phyloP scores from a whole-genome alignment of 1,140 invertebrate genomes.

The Diuraphis noxia region DNA sequence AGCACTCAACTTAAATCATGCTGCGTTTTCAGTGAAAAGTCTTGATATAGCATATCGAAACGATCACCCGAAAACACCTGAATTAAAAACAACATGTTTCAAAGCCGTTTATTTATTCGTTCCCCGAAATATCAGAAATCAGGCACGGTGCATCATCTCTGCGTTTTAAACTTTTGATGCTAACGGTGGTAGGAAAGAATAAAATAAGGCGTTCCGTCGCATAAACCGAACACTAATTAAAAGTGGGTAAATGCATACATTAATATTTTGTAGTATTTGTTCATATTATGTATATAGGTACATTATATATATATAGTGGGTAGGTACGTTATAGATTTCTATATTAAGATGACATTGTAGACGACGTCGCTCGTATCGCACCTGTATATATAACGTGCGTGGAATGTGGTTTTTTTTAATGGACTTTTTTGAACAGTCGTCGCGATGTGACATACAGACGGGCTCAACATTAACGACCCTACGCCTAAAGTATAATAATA shows the following conservation, averaged over 20 bases:
- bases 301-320: background rate
- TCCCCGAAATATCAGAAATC: background rate
- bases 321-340: background rate
- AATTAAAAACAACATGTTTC: background rate
- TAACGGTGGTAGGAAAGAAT: background rate
- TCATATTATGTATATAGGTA: background rate
- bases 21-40: background rate
- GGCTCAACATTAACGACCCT: slow-evolving; percentile 23
- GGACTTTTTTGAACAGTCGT: slow-evolving; percentile 29
- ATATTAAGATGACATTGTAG: background rate
- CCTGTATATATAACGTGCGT: background rate
- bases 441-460: background rate
- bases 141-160: background rate
- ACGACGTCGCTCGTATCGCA: slow-evolving; percentile 19
- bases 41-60: background rate
- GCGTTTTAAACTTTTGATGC: background rate
- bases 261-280: background rate
- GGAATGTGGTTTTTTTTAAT: slow-evolving; percentile 53
- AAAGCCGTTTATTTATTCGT: background rate
- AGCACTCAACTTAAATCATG: background rate
- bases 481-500: background rate
- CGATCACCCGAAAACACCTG: background rate
- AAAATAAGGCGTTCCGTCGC: background rate
- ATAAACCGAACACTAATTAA: background rate
- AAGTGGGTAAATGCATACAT: background rate